These are phyloP conservation scores for Polypterus bichir DNA, from an alignment of 2,113 vertebrate species.

Conservation along the genomic window DNA sequence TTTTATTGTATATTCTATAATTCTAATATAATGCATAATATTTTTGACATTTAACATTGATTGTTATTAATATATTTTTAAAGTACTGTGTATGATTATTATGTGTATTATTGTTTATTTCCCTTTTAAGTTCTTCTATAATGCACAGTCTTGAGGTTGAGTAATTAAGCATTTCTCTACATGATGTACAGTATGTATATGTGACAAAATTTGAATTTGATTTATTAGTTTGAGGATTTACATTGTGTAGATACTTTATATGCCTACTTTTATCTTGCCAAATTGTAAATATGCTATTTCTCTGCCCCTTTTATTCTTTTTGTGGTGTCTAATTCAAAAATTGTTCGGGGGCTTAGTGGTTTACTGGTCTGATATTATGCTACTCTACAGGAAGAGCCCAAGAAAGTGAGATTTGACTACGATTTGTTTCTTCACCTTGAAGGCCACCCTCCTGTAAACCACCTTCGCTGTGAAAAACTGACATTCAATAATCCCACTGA, in stretches of 20 bases:
- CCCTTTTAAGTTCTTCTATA: too few species aligned
- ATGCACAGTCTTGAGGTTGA: too few species aligned
- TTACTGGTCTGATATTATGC: not conserved
- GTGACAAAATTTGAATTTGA: too few species aligned
- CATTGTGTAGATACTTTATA: not conserved
- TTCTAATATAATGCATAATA: too few species aligned
- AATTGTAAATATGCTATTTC: not conserved
- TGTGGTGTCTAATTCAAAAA: too few species aligned
- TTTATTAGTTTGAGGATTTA: not conserved
- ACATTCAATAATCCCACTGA: slow-evolving; percentile 84
- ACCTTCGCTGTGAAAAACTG: slow-evolving; percentile 80
- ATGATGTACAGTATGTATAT: too few species aligned
- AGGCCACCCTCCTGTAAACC: slow-evolving; percentile 81
- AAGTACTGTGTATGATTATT: too few species aligned
- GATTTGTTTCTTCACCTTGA: slow-evolving; percentile 83
- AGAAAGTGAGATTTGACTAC: slow-evolving; percentile 85
- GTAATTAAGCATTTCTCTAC: too few species aligned
- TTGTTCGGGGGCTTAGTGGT: not conserved
- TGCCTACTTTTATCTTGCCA: not conserved
- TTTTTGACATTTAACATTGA: too few species aligned
- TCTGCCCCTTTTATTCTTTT: not conserved
- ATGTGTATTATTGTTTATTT: too few species aligned
- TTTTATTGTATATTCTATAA: too few species aligned
- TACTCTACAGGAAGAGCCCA: slow-evolving; percentile 68
- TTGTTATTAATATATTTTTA: too few species aligned